A percentile compares a stretch with the other conserved stretches of the same genome.
These are phyloP conservation scores for Cavia porcellus DNA, from an alignment of 2,113 vertebrate species.

Conservation along the genomic window DNA sequence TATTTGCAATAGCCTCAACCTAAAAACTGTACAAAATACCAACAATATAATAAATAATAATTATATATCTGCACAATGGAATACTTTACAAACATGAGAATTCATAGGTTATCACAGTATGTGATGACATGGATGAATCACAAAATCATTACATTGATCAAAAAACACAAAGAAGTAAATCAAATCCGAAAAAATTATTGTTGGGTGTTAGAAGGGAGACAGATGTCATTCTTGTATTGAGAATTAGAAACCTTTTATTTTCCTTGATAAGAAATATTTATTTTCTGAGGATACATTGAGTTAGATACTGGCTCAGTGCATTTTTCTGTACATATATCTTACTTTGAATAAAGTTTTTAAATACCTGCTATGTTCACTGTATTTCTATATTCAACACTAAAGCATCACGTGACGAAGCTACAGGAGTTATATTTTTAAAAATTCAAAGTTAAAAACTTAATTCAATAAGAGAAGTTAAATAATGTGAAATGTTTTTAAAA, in stretches of 20 bases:
- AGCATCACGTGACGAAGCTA: conserved; percentile 57
- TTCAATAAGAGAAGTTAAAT: background rate
- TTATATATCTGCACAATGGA: background rate
- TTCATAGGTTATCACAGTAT: background rate
- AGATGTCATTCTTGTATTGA: background rate
- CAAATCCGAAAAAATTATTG: background rate
- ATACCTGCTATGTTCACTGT: background rate
- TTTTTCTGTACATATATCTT: background rate
- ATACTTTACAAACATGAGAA: background rate
- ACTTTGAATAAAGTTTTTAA: background rate
- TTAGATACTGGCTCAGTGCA: background rate
- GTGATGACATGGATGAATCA: background rate
- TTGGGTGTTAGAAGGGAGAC: background rate
- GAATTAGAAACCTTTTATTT: background rate
- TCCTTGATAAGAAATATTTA: background rate
- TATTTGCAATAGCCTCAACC: background rate
- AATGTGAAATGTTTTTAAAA: background rate
- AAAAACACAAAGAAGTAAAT: background rate
- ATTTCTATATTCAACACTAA: conserved; percentile 11
- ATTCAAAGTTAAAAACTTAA: background rate
- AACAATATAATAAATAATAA: conserved; percentile 8
- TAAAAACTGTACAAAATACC: background rate
- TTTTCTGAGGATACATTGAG: background rate
- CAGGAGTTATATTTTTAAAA: conserved; percentile 12
- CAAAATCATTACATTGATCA: background rate